Evolutionary conservation across 2,888 invertebrate species (phyloP), one percentile per base, ranked within the genome.

Genomic region (Drosophila eohydei): DNA sequence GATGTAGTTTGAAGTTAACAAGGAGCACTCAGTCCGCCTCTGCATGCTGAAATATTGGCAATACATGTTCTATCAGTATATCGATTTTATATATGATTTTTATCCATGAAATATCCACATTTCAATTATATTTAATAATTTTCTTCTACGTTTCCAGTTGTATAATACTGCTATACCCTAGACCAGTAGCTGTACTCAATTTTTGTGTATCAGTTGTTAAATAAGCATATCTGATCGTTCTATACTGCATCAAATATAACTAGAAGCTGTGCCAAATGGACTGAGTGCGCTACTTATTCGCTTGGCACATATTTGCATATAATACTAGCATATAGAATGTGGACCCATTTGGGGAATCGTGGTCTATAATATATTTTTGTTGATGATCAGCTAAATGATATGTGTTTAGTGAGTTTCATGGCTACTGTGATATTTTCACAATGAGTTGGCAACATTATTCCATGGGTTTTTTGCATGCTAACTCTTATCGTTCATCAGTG

Each of bases 221-320:
- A 56, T 16, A 26, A 63, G 58, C 34, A 43, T 43, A 57, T 57
- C 9, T 28, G 9, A 30, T 11, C 1, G 28, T 44, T n/a, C 5
- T 5, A n/a, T 32, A 14, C 46, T 62, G 14, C 9, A 52, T 60
- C 57, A 48, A 9, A 40, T 66, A 68, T 50, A 82, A 70, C 75
- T 67, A 64, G 86, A 66, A 71, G 59, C 50, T 74, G 80, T 71
- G 74, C 68, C 63, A 71, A 69, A 64, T 65, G 71, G 36, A 30
- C 40, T 56, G 32, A 60, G 21, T 56, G 26, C 11, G 16, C 6
- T 21, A 9, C 16, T 32, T 60, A 52, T 55, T 30, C 21, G 40
- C 16, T 52, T 46, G 44, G 38, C 51, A 55, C 51, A 30, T 43
- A n/a, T 6, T 26, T 44, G 16, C 14, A 7, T 21, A 34, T 21